phyloP scores from a whole-genome alignment of 2,113 vertebrate species.

The Sinocyclocheilus anophthalmus region DNA sequence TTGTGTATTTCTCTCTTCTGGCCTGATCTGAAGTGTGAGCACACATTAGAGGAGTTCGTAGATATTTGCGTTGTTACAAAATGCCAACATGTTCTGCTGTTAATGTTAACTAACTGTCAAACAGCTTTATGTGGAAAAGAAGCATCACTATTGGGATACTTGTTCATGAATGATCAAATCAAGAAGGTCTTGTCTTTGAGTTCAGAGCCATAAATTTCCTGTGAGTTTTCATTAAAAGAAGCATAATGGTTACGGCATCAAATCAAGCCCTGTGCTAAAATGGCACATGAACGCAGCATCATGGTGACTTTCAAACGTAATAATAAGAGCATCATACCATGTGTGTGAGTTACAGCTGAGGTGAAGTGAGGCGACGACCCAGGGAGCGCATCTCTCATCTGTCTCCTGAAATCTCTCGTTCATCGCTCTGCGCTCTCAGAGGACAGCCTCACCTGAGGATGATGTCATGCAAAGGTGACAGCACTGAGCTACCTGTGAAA shows the following conservation, averaged over 20 bases:
- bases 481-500: constrained; percentile 58
- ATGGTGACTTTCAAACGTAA: neutral
- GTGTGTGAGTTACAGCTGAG: constrained; percentile 42
- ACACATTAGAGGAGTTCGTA: neutral
- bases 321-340: neutral
- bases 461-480: constrained; percentile 68
- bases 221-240: neutral
- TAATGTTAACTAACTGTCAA: neutral
- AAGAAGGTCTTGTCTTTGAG: neutral
- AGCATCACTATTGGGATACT: neutral
- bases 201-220: neutral
- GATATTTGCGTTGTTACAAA: neutral
- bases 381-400: neutral
- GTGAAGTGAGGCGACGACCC: constrained; percentile 41
- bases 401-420: constrained; percentile 49
- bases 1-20: constrained; percentile 1
- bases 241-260: neutral
- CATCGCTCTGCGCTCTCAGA: constrained; percentile 31
- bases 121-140: neutral
- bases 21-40: neutral
- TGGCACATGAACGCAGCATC: neutral
- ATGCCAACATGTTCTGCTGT: neutral
- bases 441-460: constrained; percentile 51
- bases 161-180: neutral
- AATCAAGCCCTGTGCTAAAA: neutral